Evolutionary conservation across 2,888 invertebrate genomes (phyloP), one percentile per base, ranked within the genome.

Genomic region (Pyrocoelia pectoralis): DNA sequence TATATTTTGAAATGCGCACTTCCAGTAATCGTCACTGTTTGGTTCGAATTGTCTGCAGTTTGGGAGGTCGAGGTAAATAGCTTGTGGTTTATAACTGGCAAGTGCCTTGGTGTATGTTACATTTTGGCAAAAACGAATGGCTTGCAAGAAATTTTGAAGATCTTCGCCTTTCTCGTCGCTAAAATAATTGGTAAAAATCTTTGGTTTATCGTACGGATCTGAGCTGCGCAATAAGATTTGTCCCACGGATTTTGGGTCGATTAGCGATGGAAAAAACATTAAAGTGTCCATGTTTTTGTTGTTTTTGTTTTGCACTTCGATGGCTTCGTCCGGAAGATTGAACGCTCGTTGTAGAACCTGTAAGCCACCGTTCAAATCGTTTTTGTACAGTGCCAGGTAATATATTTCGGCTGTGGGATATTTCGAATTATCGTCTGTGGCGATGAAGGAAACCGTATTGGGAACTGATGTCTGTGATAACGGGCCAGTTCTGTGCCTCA

Each of bases 111-210:
- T 59, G 14, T 48, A 4, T 0, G 52, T 13, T 2, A 59, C 3
- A 19, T 12, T 9, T 24, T 48, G 14, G 5, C 8, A 24, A 4
- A 53, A 29, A 18, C 33, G 52, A 1, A 59, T 12, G 17, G 17
- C 46, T 8, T 59, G 52, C 9, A 53, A 19, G 10, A 53, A 2
- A 6, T 8, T 13, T 18, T 53, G 13, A 0, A 59, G 6, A 14
- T 59, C 59, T 46, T 43, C 46, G 10, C 18, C 4, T 33, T 19
- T 12, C n/a, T 33, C 12, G 28, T 58, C 58, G 0, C 80, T 75
- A 17, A 91, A 83, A 75, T 89, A 91, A 72, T 89, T 88, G 0
- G 88, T 82, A 71, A 86, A 81, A 41, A 91, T 86, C 18, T 82
- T 71, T 0, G 90, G 89, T 48, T 84, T 17, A 1, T 56, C 48